Conservation (phyloP, 2,797 vertebrate genomes). For the Rhinella marina region DNA sequence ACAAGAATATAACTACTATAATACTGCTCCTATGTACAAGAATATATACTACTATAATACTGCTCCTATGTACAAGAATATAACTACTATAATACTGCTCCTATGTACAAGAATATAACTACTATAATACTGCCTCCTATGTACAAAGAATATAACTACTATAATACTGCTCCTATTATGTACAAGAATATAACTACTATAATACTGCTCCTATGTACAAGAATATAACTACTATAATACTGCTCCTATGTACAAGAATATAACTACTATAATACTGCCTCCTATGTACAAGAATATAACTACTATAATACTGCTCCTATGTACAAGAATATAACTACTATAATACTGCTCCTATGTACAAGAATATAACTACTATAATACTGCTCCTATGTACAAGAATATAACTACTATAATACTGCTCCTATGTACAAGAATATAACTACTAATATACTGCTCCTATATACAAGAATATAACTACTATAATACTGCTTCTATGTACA, state of each 20-base stretch:
- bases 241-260: neutral
- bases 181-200: no score
- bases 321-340: neutral
- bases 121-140: neutral
- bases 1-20: neutral
- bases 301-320: neutral
- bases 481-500: no score
- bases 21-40: neutral
- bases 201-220: no score
- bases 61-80: no score
- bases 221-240: neutral
- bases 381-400: neutral
- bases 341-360: neutral
- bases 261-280: conserved; percentile 8
- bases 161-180: no score
- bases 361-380: conserved; percentile 7
- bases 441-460: no score
- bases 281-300: neutral
- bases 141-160: neutral
- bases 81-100: no score
- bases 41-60: no score
- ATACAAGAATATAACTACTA: no score
- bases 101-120: no score
- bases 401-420: neutral
- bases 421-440: neutral